A percentile compares a stretch with the other conserved stretches of the same genome.
Evolutionary conservation across 2,113 vertebrate species (phyloP).

Genomic region (Pristiophorus japonicus): DNA sequence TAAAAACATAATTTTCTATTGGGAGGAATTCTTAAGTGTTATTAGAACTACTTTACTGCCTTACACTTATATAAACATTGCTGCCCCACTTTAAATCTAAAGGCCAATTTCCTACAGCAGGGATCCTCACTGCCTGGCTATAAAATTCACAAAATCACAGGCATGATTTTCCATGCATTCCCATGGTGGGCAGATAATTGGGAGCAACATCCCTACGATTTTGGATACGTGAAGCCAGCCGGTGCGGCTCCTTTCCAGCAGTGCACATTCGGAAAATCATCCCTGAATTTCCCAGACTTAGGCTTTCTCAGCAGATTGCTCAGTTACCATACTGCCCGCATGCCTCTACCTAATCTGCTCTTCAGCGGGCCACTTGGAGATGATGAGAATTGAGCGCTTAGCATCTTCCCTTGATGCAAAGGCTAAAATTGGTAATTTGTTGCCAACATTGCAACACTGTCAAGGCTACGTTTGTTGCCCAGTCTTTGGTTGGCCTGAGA

Average conservation of each 20-base stretch:
- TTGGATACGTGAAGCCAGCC: neutral
- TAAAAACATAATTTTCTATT: too few species aligned
- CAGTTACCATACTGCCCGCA: too few species aligned
- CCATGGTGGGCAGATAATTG: neutral
- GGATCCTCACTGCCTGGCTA: neutral
- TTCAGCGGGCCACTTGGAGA: neutral
- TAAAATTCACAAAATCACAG: neutral
- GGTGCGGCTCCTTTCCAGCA: neutral
- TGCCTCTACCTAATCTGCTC: too few species aligned
- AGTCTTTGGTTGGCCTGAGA: too few species aligned
- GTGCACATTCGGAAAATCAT: neutral
- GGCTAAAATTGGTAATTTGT: neutral
- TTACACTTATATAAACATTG: neutral
- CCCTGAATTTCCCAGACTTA: neutral
- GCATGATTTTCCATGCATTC: neutral
- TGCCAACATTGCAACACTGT: neutral
- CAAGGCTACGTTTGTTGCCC: neutral
- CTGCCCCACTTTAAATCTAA: neutral
- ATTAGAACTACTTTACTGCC: neutral
- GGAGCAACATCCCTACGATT: neutral
- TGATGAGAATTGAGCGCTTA: neutral
- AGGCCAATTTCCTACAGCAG: too few species aligned
- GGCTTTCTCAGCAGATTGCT: neutral
- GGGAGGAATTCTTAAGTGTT: neutral
- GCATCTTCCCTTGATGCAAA: neutral